These are phyloP conservation scores for Hyla sarda DNA, from an alignment of 2,113 vertebrate species.

Conservation along the genomic window DNA sequence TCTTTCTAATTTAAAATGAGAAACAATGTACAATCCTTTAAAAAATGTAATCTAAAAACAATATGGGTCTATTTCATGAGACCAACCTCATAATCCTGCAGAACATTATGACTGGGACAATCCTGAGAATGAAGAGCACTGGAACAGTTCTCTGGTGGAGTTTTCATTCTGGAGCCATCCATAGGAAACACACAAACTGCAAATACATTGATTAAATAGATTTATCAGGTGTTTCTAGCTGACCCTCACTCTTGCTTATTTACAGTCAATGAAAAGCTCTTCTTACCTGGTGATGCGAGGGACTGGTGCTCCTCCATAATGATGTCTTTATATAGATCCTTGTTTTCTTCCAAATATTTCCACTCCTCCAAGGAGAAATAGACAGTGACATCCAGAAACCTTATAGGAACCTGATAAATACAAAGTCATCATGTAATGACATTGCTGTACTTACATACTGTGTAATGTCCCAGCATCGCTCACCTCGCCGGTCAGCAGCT, in stretches of 20 bases:
- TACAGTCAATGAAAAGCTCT: background rate
- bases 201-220: too few relatives aligned
- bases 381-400: background rate
- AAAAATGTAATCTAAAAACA: too few relatives aligned
- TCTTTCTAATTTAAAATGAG: background rate
- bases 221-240: background rate
- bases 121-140: background rate
- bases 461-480: background rate
- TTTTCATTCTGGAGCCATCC: background rate
- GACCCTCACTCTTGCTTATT: background rate
- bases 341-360: too few relatives aligned
- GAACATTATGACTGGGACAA: background rate
- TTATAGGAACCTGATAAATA: background rate
- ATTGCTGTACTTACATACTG: background rate
- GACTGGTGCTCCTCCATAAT: too few relatives aligned
- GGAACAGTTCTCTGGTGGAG: background rate
- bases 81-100: background rate
- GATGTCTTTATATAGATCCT: too few relatives aligned
- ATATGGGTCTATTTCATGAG: background rate
- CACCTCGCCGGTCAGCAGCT: background rate
- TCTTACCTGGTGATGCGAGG: too few relatives aligned
- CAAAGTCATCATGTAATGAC: background rate
- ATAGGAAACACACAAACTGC: background rate
- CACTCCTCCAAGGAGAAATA: too few relatives aligned
- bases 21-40: background rate